Evolutionary conservation across 1,140 invertebrate species (phyloP).

Genomic region (Sesamia nonagrioides): DNA sequence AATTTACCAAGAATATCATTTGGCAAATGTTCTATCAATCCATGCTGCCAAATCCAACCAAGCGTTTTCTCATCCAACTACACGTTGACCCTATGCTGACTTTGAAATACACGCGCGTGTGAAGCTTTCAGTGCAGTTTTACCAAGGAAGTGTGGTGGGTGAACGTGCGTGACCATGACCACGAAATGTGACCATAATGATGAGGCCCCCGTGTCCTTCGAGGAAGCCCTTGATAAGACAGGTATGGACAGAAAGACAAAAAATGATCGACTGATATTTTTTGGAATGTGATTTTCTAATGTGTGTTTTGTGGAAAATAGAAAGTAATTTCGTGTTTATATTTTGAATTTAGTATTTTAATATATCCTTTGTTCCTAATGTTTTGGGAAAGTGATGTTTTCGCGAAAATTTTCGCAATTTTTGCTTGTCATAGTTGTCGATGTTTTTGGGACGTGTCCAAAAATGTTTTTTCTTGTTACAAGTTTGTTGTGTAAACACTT

Average conservation of each 20-base stretch:
- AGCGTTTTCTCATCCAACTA: slow-evolving; percentile 4
- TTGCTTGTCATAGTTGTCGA: background rate
- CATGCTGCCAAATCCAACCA: background rate
- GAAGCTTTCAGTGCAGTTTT: slow-evolving; percentile 35
- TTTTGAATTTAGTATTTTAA: background rate
- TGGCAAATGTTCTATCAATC: background rate
- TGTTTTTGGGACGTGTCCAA: slow-evolving; percentile 13
- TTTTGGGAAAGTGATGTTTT: background rate
- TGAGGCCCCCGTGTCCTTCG: slow-evolving; percentile 65
- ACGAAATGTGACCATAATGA: slow-evolving; percentile 46
- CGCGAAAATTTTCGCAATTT: background rate
- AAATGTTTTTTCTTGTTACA: background rate
- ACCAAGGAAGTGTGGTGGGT: slow-evolving; percentile 17
- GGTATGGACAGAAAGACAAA: slow-evolving; percentile 57
- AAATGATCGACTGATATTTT: background rate
- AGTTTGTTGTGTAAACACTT: slow-evolving; percentile 23
- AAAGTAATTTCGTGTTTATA: background rate
- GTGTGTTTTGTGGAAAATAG: background rate
- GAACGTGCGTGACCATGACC: slow-evolving; percentile 8
- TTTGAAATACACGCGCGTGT: slow-evolving; percentile 27
- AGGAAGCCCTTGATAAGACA: slow-evolving; percentile 75
- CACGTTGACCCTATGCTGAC: slow-evolving; percentile 11
- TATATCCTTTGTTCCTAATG: background rate
- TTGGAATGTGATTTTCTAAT: background rate
- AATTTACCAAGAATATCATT: background rate